These are phyloP conservation scores for Psephotus haematonotus DNA, from an alignment of 2,113 vertebrate genomes.

Conservation along the genomic window DNA sequence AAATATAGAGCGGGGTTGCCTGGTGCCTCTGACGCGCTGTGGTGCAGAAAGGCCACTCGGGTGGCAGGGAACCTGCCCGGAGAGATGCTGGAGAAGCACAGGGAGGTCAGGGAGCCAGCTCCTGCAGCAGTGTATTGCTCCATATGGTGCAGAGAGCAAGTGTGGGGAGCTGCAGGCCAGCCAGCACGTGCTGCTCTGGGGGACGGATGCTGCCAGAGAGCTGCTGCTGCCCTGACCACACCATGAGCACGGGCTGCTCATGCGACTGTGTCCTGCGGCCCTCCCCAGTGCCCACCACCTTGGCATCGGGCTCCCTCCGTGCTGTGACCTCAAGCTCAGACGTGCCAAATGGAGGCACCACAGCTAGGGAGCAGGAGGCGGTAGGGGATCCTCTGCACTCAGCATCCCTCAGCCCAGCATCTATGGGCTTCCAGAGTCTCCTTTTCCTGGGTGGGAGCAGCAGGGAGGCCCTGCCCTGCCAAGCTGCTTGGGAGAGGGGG, in stretches of 20 bases:
- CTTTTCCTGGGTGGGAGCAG: background rate
- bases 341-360: fast-evolving
- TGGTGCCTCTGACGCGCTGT: background rate
- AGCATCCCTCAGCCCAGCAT: background rate
- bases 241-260: background rate
- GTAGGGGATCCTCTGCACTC: background rate
- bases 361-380: background rate
- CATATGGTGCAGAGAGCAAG: background rate
- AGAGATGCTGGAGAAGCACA: background rate
- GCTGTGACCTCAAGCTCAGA: background rate
- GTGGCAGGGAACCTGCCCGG: background rate
- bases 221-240: background rate
- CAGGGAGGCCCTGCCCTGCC: background rate
- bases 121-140: background rate
- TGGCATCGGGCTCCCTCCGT: fast-evolving
- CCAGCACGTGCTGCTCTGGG: fast-evolving
- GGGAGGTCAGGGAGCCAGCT: background rate
- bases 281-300: background rate
- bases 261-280: fast-evolving
- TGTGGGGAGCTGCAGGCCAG: background rate
- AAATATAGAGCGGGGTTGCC: slow-evolving; percentile 61
- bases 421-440: background rate
- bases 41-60: background rate
- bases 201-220: background rate
- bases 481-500: background rate